These are phyloP conservation scores for Armadillidium nasatum DNA, from an alignment of 1,140 invertebrate genomes.

Conservation along the genomic window DNA sequence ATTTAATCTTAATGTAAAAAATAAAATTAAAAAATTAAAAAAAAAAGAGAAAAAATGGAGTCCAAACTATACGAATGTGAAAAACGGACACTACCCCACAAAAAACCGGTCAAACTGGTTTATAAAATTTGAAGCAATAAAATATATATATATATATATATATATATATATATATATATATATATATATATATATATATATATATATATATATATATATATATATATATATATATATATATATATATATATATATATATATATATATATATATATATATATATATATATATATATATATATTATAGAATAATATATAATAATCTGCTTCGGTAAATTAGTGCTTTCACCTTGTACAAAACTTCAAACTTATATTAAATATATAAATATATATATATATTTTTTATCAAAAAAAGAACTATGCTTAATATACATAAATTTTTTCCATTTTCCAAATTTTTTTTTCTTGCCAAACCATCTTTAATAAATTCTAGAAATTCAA, in stretches of 20 bases:
- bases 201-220: background rate
- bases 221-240: background rate
- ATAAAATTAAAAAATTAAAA: background rate
- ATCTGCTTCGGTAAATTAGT: background rate
- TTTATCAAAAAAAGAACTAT: too few species aligned
- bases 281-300: background rate
- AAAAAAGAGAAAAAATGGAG: background rate
- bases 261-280: conserved; percentile 9
- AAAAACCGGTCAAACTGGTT: background rate
- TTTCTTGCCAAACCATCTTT: too few species aligned
- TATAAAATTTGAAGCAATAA: background rate
- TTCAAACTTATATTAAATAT: background rate
- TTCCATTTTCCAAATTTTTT: too few species aligned
- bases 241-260: conserved; percentile 9
- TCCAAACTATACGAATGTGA: background rate
- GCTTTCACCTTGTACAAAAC: background rate
- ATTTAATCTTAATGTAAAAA: background rate
- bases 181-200: conserved; percentile 4
- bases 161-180: conserved; percentile 15
- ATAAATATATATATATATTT: background rate
- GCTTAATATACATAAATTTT: too few species aligned
- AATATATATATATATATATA: background rate
- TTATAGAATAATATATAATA: background rate
- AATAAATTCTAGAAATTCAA: too few species aligned
- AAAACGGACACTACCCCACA: too few species aligned